A percentile compares a stretch with the other conserved stretches of the same genome.
phyloP scores from a whole-genome alignment of 2,113 vertebrate genomes.

The Grantiella picta region DNA sequence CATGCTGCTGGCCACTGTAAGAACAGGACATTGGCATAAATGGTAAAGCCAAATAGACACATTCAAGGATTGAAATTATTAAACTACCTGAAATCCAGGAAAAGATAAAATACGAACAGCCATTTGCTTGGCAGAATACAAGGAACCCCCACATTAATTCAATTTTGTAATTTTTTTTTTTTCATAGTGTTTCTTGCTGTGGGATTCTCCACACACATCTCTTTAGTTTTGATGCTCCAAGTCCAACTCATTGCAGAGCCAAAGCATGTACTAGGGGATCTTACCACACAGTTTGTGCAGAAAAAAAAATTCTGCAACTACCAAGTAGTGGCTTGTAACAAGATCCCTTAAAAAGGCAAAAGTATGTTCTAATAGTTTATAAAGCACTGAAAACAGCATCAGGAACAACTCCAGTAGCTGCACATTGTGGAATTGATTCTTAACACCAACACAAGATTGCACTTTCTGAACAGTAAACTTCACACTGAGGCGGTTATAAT shows the following conservation, averaged over 20 bases:
- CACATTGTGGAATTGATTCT: not conserved
- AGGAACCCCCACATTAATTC: not conserved
- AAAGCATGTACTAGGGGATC: not conserved
- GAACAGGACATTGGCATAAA: not conserved
- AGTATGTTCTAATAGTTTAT: not conserved
- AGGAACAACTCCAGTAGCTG: not conserved
- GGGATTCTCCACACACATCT: not conserved
- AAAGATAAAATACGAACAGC: not conserved
- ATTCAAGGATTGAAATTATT: not conserved
- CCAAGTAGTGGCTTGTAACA: not conserved
- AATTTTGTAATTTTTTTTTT: not conserved
- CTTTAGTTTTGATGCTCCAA: not conserved
- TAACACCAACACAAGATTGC: not conserved
- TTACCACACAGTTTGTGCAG: not conserved
- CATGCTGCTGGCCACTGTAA: not conserved
- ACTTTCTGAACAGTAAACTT: not conserved
- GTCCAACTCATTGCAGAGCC: not conserved
- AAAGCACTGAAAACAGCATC: not conserved
- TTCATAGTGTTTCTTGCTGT: not conserved
- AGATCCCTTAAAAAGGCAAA: conserved; percentile 25
- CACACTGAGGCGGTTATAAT: not conserved
- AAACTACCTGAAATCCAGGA: not conserved
- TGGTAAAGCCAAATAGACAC: not conserved
- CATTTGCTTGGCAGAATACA: not conserved
- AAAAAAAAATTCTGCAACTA: not conserved